These are phyloP conservation scores for Maniola jurtina DNA, from an alignment of 1,140 invertebrate species.

Conservation along the genomic window DNA sequence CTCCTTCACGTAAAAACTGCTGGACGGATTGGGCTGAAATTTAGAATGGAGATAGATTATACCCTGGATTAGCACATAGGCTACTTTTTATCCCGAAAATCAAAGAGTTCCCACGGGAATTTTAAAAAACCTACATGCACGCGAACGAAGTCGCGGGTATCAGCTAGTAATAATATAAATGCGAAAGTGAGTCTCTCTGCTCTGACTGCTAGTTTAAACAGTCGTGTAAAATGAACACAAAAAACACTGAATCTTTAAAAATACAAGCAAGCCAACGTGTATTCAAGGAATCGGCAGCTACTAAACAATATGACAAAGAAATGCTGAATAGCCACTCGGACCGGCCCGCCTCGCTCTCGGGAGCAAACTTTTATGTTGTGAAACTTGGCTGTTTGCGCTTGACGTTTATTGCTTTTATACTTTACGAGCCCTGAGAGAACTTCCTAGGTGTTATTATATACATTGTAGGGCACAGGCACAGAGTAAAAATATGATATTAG, in stretches of 20 bases:
- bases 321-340: constrained; percentile 61
- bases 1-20: too few species aligned
- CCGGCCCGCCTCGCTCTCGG: constrained; percentile 45
- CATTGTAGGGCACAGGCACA: not conserved
- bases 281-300: constrained; percentile 18
- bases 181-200: too few species aligned
- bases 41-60: too few species aligned
- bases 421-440: constrained; percentile 60
- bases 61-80: too few species aligned
- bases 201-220: too few species aligned
- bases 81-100: too few species aligned
- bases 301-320: constrained; percentile 51
- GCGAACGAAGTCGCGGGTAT: too few species aligned
- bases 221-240: too few species aligned
- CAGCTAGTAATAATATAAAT: too few species aligned
- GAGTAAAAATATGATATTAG: not conserved
- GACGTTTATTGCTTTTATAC: constrained; percentile 73
- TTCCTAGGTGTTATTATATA: constrained; percentile 30
- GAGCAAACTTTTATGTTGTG: constrained; percentile 67
- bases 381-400: constrained; percentile 68
- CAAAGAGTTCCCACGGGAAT: too few species aligned
- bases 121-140: too few species aligned
- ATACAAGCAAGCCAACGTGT: constrained; percentile 1
- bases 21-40: too few species aligned
- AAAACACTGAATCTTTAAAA: constrained; percentile 6